Evolutionary conservation across 2,888 invertebrate genomes (phyloP).

Genomic region (Digitonthophagus gazella): DNA sequence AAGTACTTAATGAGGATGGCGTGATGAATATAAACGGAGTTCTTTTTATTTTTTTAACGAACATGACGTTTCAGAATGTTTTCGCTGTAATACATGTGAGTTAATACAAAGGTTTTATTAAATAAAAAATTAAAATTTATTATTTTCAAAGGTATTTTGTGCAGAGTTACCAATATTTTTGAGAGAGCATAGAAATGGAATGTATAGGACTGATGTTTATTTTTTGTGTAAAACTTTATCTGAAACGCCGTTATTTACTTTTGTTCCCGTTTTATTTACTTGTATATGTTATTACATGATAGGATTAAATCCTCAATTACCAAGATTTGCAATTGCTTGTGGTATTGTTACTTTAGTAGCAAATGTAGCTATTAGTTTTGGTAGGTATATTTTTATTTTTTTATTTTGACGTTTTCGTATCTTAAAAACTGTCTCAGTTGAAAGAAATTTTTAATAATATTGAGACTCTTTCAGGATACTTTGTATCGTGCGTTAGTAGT

Average conservation of each 20-base stretch:
- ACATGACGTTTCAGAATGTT: slow-evolving; percentile 93
- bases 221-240: slow-evolving; percentile 88
- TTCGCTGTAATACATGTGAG: slow-evolving; percentile 91
- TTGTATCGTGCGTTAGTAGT: slow-evolving; percentile 83
- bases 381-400: slow-evolving; percentile 53
- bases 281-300: slow-evolving; percentile 86
- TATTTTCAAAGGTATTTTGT: slow-evolving; percentile 72
- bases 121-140: not conserved
- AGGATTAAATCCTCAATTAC: slow-evolving; percentile 70
- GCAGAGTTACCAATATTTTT: slow-evolving; percentile 86
- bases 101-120: slow-evolving; percentile 31
- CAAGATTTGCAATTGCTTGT: slow-evolving; percentile 71
- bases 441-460: slow-evolving; percentile 17
- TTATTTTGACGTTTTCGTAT: not conserved
- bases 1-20: slow-evolving; percentile 78
- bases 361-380: slow-evolving; percentile 86
- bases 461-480: slow-evolving; percentile 79
- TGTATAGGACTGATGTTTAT: slow-evolving; percentile 89
- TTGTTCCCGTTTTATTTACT: slow-evolving; percentile 80
- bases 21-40: slow-evolving; percentile 94
- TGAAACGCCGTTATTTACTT: slow-evolving; percentile 82
- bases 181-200: slow-evolving; percentile 83
- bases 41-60: slow-evolving; percentile 84
- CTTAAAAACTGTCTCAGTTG: too few species aligned
- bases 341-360: slow-evolving; percentile 78